Evolutionary conservation across 2,113 vertebrate genomes (phyloP), one percentile per base, ranked within the genome.

Genomic region (Melospiza georgiana): DNA sequence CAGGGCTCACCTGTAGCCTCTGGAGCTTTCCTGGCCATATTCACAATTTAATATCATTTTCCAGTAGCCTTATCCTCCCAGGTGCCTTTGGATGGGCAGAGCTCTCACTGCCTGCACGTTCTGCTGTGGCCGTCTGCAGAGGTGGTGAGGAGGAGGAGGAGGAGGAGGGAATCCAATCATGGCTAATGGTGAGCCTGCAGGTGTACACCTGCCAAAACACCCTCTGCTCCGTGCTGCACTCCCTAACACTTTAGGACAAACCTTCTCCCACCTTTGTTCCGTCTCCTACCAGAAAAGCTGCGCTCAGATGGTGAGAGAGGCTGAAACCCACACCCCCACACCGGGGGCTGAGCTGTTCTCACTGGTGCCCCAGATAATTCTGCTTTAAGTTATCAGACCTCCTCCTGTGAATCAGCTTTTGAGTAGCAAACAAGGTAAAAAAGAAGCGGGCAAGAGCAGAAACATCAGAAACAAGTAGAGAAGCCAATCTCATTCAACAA

Each of bases 61-160:
- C 76, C 80, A 41, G 68, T 30, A 95, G 52, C 37, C 28, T 48
- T 49, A 92, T 30, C 72, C 68, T 87, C 81, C 69, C 77, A 72
- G 69, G 41, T 37, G 57, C 48, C 28, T 75, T 86, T 10, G 41
- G 62, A 68, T 11, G n/a, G 37, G 59, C 71, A 82, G 66, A 72
- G 15, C 69, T 84, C 84, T 82, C 24, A 5, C 61, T 5, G 3
- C 17, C 73, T 1, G 2, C 12, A 0, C 0, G 1, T 31, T 61
- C 10, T 89, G 69, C 89, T 27, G 33, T 17, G 5, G 81, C 4
- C 1, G 27, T 43, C 57, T 61, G 73, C 9, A 0, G 52, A 65
- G 69, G 28, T 37, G 27, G 15, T 25, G 91, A 72, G 66, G 44
- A 89, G 78, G 84, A 72, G 74, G 35, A 72, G 74, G 35, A 35